Conservation (phyloP, 2,888 invertebrate species). For the Magallana nippona region DNA sequence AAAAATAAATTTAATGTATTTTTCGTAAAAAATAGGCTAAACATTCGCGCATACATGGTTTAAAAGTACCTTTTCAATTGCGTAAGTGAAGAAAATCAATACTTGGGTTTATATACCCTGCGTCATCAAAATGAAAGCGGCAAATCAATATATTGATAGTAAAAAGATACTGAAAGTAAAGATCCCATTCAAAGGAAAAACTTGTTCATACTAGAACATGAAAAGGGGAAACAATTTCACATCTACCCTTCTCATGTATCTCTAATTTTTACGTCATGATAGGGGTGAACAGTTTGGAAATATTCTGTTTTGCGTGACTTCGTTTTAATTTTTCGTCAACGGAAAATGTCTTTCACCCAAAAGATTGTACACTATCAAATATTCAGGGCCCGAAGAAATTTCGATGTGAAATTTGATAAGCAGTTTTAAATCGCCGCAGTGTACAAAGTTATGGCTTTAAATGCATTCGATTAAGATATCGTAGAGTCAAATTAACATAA, state of each 20-base stretch:
- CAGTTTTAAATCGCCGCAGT: constrained; percentile 3
- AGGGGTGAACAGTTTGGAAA: not conserved
- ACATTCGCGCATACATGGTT: not conserved
- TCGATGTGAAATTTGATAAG: constrained; percentile 21
- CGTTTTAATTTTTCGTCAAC: too few species aligned
- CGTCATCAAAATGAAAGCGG: constrained; percentile 20
- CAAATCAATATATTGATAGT: constrained; percentile 31
- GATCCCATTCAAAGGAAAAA: not conserved
- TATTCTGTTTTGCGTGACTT: too few species aligned
- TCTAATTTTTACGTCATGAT: constrained; percentile 10
- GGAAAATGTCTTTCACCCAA: not conserved
- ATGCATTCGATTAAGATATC: constrained; percentile 28
- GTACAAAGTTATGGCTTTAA: constrained; percentile 21
- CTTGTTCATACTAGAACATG: not conserved
- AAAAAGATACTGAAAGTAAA: constrained; percentile 18
- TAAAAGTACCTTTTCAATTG: constrained; percentile 20
- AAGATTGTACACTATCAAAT: constrained; percentile 2
- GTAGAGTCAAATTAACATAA: constrained; percentile 9
- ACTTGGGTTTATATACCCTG: constrained; percentile 1
- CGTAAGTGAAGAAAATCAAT: constrained; percentile 30
- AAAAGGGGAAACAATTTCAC: not conserved
- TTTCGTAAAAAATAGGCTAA: not conserved
- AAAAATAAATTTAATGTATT: too few species aligned
- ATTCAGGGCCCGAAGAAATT: constrained; percentile 12
- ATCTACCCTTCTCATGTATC: not conserved